These are phyloP conservation scores for Rostratula benghalensis DNA, from an alignment of 2,113 vertebrate species.

Conservation along the genomic window DNA sequence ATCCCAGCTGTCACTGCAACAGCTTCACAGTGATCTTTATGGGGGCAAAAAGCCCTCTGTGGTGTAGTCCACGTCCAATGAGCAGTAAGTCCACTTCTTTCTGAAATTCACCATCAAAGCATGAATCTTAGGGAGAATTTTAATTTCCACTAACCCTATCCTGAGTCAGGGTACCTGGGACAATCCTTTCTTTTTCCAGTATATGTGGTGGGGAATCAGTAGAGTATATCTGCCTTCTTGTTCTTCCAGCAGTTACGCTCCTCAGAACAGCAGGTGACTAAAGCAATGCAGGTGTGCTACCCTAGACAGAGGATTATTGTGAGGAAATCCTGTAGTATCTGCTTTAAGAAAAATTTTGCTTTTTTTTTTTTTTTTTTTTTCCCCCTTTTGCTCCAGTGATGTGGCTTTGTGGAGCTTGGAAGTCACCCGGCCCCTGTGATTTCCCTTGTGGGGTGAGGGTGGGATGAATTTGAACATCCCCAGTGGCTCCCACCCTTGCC, in stretches of 20 bases:
- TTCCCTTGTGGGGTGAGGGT: background rate
- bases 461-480: background rate
- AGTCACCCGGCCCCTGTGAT: background rate
- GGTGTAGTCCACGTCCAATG: background rate
- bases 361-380: background rate
- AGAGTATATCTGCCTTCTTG: background rate
- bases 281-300: background rate
- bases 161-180: background rate
- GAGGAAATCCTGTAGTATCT: slow-evolving; percentile 17
- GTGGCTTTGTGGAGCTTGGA: background rate
- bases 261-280: background rate
- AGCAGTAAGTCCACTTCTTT: background rate
- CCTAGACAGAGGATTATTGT: background rate
- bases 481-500: fast-evolving
- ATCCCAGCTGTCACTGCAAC: background rate
- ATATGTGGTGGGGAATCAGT: background rate
- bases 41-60: background rate
- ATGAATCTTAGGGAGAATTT: background rate
- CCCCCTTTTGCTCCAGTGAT: background rate
- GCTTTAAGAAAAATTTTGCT: background rate
- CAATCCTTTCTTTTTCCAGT: background rate
- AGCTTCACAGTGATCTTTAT: background rate
- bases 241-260: background rate
- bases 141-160: background rate
- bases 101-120: background rate